Percentiles rank a stretch among this genome's conserved stretches.
These are phyloP conservation scores for Loxodonta africana DNA, from an alignment of 2,113 vertebrate genomes.

Conservation along the genomic window DNA sequence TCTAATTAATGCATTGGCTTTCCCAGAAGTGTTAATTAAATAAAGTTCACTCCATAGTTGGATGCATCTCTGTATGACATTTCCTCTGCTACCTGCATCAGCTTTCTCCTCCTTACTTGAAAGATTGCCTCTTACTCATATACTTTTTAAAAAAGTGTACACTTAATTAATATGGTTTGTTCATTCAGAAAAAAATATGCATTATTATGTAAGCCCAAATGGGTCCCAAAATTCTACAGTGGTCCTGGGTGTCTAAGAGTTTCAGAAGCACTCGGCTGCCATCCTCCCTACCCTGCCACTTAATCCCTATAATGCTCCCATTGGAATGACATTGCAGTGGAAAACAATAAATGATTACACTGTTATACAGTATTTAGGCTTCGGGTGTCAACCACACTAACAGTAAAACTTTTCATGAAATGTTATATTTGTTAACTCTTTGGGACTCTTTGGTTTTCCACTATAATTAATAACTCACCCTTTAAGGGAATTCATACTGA, in stretches of 20 bases:
- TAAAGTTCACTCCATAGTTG: neutral
- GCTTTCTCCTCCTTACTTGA: neutral
- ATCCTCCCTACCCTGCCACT: too few relatives aligned
- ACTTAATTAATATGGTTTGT: neutral
- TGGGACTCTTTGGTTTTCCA: neutral
- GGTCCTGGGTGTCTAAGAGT: neutral
- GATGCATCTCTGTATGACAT: neutral
- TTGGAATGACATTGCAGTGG: neutral
- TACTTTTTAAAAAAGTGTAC: neutral
- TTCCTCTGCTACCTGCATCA: neutral
- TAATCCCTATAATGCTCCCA: neutral
- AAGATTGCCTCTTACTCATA: neutral
- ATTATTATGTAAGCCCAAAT: neutral
- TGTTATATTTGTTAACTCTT: constrained; percentile 29
- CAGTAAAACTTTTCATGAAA: neutral
- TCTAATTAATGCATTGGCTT: neutral
- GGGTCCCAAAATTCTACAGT: neutral
- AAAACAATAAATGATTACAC: neutral
- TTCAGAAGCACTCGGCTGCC: neutral
- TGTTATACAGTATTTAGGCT: neutral
- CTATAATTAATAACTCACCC: neutral
- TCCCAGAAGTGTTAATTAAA: neutral
- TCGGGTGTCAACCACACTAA: neutral
- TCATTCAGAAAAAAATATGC: neutral
- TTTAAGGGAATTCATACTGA: constrained; percentile 3